A percentile compares a stretch with the other conserved stretches of the same genome.
phyloP scores from a whole-genome alignment of 1,140 invertebrate species.

The Drosophila setifemur region DNA sequence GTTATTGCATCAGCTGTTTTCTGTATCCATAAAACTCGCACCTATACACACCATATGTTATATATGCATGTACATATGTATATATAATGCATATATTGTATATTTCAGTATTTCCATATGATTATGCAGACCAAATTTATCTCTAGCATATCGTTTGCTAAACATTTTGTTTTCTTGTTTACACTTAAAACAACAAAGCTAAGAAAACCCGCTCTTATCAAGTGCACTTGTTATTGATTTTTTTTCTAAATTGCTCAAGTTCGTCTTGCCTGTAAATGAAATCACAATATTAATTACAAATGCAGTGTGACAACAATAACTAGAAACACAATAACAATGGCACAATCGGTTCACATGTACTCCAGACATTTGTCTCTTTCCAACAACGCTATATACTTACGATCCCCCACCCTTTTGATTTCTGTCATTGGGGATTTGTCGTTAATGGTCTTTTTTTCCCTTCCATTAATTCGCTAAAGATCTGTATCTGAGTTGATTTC shows the following conservation, averaged over 20 bases:
- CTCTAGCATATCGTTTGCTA: not conserved
- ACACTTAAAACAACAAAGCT: slow-evolving; percentile 14
- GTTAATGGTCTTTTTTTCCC: slow-evolving; percentile 6
- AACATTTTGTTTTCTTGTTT: slow-evolving; percentile 13
- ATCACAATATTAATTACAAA: slow-evolving; percentile 47
- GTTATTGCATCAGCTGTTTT: slow-evolving; percentile 58
- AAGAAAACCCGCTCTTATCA: slow-evolving; percentile 8
- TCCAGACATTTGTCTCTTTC: slow-evolving; percentile 19
- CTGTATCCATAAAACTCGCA: slow-evolving; percentile 30
- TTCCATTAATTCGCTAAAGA: not conserved
- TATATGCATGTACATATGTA: too few relatives aligned
- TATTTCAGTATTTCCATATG: slow-evolving; percentile 27
- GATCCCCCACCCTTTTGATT: slow-evolving; percentile 2
- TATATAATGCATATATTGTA: slow-evolving; percentile 1
- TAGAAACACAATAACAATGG: slow-evolving; percentile 8
- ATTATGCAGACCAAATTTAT: slow-evolving; percentile 9
- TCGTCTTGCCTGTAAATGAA: slow-evolving; percentile 33
- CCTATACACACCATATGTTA: slow-evolving; percentile 5
- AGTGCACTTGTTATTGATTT: slow-evolving; percentile 3
- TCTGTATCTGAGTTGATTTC: slow-evolving; percentile 3
- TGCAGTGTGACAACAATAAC: slow-evolving; percentile 32
- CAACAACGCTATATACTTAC: not conserved
- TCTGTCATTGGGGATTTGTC: slow-evolving; percentile 5
- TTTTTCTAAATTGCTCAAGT: slow-evolving; percentile 44
- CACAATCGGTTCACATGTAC: slow-evolving; percentile 26